Percentiles rank a stretch among this genome's conserved stretches.
Conservation (phyloP, 1,140 invertebrate species). For the Drosophila pseudoobscura region DNA sequence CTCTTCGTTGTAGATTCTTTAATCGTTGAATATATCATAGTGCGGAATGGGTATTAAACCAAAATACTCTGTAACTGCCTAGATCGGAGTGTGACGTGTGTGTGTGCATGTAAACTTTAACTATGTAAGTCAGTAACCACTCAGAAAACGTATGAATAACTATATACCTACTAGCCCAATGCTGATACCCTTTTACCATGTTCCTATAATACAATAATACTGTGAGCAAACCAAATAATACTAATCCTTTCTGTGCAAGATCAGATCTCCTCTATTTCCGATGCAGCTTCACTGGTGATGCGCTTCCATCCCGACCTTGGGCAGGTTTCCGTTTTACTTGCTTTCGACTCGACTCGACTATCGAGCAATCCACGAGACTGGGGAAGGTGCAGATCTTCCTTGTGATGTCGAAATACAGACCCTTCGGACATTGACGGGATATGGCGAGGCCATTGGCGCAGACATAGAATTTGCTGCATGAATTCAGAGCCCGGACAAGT, state of each 20-base stretch:
- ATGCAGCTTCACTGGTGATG: constrained; percentile 11
- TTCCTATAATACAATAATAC: constrained; percentile 8
- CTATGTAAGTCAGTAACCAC: constrained; percentile 25
- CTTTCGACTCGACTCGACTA: constrained; percentile 22
- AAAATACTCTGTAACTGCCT: neutral
- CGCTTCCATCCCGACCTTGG: neutral
- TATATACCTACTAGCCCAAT: constrained; percentile 2
- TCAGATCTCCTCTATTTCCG: no score
- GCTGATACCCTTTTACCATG: constrained; percentile 23
- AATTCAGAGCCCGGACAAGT: constrained; percentile 36
- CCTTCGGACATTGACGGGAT: constrained; percentile 43
- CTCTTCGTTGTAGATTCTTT: constrained; percentile 6
- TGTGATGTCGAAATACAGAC: constrained; percentile 47
- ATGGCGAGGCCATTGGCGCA: constrained; percentile 51
- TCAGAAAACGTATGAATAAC: neutral
- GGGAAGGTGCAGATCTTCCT: constrained; percentile 45
- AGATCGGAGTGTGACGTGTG: neutral
- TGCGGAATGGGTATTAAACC: neutral
- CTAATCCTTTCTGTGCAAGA: no score
- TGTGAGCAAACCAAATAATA: no score
- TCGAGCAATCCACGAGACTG: constrained; percentile 35
- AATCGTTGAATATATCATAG: constrained; percentile 1
- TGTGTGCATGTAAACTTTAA: constrained; percentile 2
- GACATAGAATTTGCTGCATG: constrained; percentile 57
- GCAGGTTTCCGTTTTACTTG: constrained; percentile 13